These are phyloP conservation scores for Tauraco erythrolophus DNA, from an alignment of 2,113 vertebrate species.

Conservation along the genomic window DNA sequence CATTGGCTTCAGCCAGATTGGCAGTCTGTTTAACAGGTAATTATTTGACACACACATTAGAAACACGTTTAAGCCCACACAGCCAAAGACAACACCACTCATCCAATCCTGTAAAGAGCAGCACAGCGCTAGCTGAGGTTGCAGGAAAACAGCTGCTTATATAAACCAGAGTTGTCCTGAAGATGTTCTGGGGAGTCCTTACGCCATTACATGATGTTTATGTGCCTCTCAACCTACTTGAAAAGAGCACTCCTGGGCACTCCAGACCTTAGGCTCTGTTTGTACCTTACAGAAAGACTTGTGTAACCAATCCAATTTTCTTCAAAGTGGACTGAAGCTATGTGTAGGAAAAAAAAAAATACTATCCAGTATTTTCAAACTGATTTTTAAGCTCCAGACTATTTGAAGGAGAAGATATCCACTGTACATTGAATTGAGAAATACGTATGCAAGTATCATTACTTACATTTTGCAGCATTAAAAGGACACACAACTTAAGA, in stretches of 20 bases:
- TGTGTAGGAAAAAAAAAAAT: neutral
- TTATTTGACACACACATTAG: constrained; percentile 86
- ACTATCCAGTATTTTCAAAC: constrained; percentile 17
- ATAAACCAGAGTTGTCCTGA: constrained; percentile 56
- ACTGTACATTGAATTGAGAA: neutral
- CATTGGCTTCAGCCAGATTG: constrained; percentile 95
- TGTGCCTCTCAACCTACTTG: constrained; percentile 47
- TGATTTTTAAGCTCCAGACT: constrained; percentile 38
- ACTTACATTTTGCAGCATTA: constrained; percentile 9
- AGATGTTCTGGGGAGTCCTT: constrained; percentile 75
- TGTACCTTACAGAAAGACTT: constrained; percentile 74
- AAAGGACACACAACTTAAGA: neutral
- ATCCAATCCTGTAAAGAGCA: constrained; percentile 85
- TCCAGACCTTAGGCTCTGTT: constrained; percentile 82
- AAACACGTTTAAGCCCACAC: constrained; percentile 82
- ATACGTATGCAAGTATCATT: neutral
- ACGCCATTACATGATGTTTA: constrained; percentile 72
- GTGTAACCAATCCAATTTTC: constrained; percentile 59
- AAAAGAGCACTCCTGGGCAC: constrained; percentile 53
- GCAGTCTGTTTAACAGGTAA: constrained; percentile 93
- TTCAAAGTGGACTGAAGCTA: constrained; percentile 33
- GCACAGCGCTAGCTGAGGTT: constrained; percentile 71
- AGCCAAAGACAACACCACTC: constrained; percentile 82
- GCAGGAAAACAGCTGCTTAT: constrained; percentile 65
- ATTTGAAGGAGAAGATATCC: neutral